Evolutionary conservation across 2,888 invertebrate species (phyloP).

Genomic region (Chirona hameri): DNA sequence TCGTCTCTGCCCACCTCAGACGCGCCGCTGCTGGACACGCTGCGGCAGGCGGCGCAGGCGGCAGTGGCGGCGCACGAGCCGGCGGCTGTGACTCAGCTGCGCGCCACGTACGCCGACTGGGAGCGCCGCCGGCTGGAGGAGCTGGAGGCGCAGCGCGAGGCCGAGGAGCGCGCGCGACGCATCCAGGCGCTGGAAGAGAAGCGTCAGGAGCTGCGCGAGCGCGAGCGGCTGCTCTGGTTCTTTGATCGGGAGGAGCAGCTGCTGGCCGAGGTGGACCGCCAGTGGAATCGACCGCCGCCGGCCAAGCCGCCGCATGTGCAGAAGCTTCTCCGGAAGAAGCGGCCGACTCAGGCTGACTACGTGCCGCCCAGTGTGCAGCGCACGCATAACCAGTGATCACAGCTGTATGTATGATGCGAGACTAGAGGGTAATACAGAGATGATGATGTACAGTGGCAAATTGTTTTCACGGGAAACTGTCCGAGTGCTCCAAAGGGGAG

Average conservation of each 20-base stretch:
- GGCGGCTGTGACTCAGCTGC: conserved; percentile 55
- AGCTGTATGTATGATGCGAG: too few relatives aligned
- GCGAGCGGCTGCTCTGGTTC: conserved; percentile 62
- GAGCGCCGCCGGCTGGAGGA: conserved; percentile 55
- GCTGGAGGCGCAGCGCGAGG: conserved; percentile 58
- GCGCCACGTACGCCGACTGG: conserved; percentile 61
- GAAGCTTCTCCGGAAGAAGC: conserved; percentile 59
- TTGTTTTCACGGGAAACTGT: too few relatives aligned
- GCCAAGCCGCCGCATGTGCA: conserved; percentile 50
- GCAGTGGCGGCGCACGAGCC: conserved; percentile 53
- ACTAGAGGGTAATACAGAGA: too few relatives aligned
- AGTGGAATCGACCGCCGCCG: conserved; percentile 57
- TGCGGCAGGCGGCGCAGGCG: not conserved
- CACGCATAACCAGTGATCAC: conserved; percentile 63
- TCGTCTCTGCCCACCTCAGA: not conserved
- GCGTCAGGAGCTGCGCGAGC: conserved; percentile 56
- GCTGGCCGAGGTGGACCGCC: conserved; percentile 57
- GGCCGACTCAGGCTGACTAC: conserved; percentile 59
- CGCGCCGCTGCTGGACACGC: not conserved
- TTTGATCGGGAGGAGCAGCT: conserved; percentile 75
- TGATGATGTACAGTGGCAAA: too few relatives aligned
- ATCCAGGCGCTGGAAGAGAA: conserved; percentile 57
- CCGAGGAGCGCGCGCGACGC: conserved; percentile 52
- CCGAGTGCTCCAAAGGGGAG: too few relatives aligned
- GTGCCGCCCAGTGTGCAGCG: conserved; percentile 66